Evolutionary conservation across 2,888 invertebrate species (phyloP).

Genomic region (Parelbella ahira): DNA sequence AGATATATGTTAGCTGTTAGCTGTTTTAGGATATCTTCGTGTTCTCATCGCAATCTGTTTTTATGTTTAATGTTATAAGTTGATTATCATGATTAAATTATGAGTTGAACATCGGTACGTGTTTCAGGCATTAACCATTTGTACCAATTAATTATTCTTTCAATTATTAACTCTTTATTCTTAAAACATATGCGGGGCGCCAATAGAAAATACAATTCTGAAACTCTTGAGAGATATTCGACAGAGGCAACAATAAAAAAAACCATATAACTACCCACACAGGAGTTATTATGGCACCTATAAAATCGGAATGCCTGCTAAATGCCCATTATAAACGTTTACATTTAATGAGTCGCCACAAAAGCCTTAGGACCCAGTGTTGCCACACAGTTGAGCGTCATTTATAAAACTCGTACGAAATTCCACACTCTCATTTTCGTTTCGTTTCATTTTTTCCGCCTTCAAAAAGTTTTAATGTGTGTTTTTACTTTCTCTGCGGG

Average conservation of each 20-base stretch:
- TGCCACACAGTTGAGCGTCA: conserved; percentile 45
- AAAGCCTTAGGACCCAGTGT: conserved; percentile 40
- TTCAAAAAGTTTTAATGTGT: conserved; percentile 50
- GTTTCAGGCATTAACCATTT: too few relatives aligned
- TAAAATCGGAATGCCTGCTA: conserved; percentile 37
- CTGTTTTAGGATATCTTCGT: conserved; percentile 1
- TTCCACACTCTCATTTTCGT: conserved; percentile 68
- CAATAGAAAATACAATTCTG: too few relatives aligned
- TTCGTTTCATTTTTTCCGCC: conserved; percentile 57
- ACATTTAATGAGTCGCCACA: conserved; percentile 40
- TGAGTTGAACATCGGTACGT: too few relatives aligned
- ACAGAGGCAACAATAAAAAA: neutral
- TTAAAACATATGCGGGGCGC: too few relatives aligned
- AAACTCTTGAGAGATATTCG: too few relatives aligned
- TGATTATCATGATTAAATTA: too few relatives aligned
- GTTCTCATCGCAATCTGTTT: neutral
- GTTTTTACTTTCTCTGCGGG: conserved; percentile 68
- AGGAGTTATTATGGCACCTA: conserved; percentile 31
- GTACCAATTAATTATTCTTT: too few relatives aligned
- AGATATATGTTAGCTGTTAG: conserved; percentile 3
- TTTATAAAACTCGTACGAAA: conserved; percentile 62
- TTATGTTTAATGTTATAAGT: neutral
- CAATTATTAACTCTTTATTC: too few relatives aligned
- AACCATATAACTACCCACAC: conserved; percentile 13
- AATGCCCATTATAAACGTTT: conserved; percentile 44